phyloP scores from a whole-genome alignment of 2,888 invertebrate species.

The Aporophyla lueneburgensis region DNA sequence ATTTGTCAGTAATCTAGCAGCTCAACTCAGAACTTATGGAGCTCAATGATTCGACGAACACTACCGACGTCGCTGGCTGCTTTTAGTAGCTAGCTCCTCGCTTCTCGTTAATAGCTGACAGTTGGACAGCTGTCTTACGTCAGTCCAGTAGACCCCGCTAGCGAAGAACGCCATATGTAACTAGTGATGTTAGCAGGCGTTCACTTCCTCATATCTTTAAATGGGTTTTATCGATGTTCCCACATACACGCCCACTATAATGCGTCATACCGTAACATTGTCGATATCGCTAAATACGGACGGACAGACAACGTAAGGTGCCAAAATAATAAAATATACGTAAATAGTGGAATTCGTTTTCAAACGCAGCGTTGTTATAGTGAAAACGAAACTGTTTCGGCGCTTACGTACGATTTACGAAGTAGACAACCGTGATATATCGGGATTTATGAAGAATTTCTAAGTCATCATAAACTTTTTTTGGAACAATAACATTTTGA shows the following conservation, averaged over 20 bases:
- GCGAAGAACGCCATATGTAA: slow-evolving; percentile 35
- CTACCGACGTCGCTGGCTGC: neutral
- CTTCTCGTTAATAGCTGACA: neutral
- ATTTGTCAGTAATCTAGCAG: too few relatives aligned
- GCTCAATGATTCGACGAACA: too few relatives aligned
- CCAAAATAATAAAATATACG: slow-evolving; percentile 68
- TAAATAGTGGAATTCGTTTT: slow-evolving; percentile 63
- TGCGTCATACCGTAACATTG: slow-evolving; percentile 61
- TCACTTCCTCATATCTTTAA: slow-evolving; percentile 64
- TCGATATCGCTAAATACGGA: slow-evolving; percentile 65
- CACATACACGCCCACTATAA: slow-evolving; percentile 64
- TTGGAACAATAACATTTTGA: slow-evolving; percentile 7
- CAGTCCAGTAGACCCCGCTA: slow-evolving; percentile 12
- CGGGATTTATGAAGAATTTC: slow-evolving; percentile 26
- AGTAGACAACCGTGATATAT: slow-evolving; percentile 20
- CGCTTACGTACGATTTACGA: slow-evolving; percentile 18
- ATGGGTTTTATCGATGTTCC: slow-evolving; percentile 66
- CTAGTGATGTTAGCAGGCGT: slow-evolving; percentile 45
- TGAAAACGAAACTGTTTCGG: slow-evolving; percentile 47
- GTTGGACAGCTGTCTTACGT: neutral
- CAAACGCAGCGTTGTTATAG: slow-evolving; percentile 28
- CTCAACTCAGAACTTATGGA: too few relatives aligned
- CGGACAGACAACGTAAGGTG: slow-evolving; percentile 42
- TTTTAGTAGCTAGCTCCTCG: neutral
- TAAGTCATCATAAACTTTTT: neutral